phyloP scores from a whole-genome alignment of 2,113 vertebrate species.

The Entomyzon cyanotis region DNA sequence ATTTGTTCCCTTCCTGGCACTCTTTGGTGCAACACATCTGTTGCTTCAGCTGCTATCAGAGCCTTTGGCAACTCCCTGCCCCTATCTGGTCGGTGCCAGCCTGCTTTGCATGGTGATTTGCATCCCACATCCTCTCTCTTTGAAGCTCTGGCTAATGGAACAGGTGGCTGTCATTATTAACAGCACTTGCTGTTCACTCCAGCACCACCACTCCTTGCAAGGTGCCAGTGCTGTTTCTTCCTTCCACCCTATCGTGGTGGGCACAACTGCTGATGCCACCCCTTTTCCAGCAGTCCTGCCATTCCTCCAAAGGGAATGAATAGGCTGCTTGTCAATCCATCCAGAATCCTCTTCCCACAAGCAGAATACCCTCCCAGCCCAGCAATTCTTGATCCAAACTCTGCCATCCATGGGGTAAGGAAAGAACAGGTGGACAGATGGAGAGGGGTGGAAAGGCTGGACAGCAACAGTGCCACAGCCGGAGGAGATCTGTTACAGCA shows the following conservation, averaged over 20 bases:
- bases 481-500: not conserved
- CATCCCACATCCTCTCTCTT: slow-evolving; percentile 25
- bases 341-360: not conserved
- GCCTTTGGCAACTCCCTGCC: slow-evolving; percentile 30
- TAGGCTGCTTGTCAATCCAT: not conserved
- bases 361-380: not conserved
- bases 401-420: not conserved
- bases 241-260: not conserved
- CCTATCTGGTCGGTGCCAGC: slow-evolving; percentile 33
- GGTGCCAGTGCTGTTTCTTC: not conserved
- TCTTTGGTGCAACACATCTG: slow-evolving; percentile 63
- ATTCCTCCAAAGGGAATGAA: not conserved
- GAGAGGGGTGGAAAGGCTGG: not conserved
- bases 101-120: slow-evolving; percentile 53
- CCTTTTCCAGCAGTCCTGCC: not conserved
- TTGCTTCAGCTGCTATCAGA: slow-evolving; percentile 59
- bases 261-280: not conserved
- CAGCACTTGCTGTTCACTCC: not conserved
- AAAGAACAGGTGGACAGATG: not conserved
- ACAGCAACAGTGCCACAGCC: not conserved
- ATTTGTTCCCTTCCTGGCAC: slow-evolving; percentile 35
- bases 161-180: slow-evolving; percentile 51
- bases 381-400: not conserved
- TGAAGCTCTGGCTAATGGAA: slow-evolving; percentile 41
- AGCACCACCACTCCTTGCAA: not conserved